phyloP scores from a whole-genome alignment of 2,888 invertebrate species.

The Pseudococcus jackbeardsleyi region DNA sequence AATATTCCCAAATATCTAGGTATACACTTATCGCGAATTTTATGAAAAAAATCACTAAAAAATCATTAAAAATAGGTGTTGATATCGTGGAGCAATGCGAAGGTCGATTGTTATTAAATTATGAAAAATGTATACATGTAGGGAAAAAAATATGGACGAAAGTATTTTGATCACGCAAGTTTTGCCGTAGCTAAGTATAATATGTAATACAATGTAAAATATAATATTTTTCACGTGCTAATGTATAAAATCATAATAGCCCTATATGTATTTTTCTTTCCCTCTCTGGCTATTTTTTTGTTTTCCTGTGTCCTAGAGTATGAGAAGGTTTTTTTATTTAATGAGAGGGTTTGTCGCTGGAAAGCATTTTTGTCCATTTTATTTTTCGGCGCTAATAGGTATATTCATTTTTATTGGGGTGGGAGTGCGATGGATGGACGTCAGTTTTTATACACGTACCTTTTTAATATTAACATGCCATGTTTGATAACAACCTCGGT shows the following conservation, averaged over 20 bases:
- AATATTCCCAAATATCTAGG: background rate
- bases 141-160: background rate
- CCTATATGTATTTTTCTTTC: constrained; percentile 7
- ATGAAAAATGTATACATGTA: background rate
- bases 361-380: constrained; percentile 2
- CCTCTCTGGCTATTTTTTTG: background rate
- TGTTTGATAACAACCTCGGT: too few relatives aligned
- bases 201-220: background rate
- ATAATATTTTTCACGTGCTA: constrained; percentile 23
- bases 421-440: background rate
- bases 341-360: background rate
- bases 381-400: background rate
- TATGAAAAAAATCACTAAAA: constrained; percentile 5
- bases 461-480: too few relatives aligned
- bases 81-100: constrained; percentile 10
- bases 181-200: background rate
- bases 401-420: background rate
- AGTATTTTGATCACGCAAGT: constrained; percentile 31
- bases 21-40: background rate
- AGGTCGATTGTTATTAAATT: constrained; percentile 5
- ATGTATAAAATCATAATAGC: background rate
- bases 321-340: background rate
- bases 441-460: too few relatives aligned
- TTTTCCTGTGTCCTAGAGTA: constrained; percentile 6
- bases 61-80: background rate